Percentiles rank a stretch among this genome's conserved stretches.
Evolutionary conservation across 2,797 vertebrate genomes (phyloP).

Genomic region (Eulemur coronatus): DNA sequence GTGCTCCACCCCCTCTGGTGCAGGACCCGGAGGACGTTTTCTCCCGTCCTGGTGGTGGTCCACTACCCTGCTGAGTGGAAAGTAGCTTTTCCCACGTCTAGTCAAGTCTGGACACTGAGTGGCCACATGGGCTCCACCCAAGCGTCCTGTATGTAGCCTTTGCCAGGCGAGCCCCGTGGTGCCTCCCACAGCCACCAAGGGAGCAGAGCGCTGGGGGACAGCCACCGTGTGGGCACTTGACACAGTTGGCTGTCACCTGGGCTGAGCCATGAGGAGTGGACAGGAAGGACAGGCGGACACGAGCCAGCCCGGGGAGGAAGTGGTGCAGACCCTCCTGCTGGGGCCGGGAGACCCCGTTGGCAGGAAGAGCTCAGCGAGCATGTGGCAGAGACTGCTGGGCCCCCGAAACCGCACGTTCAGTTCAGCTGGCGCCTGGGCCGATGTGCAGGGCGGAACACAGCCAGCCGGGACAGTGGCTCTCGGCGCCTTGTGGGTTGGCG

Average conservation of each 20-base stretch:
- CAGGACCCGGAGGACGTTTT: background rate
- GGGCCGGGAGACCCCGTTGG: background rate
- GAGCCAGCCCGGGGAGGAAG: background rate
- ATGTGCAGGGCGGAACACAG: background rate
- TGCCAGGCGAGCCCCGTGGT: rapidly evolving
- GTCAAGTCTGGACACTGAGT: background rate
- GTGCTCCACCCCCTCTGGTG: background rate
- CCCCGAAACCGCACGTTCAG: no score
- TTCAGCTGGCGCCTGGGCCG: background rate
- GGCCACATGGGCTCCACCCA: no score
- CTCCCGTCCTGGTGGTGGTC: background rate
- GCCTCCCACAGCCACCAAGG: no score
- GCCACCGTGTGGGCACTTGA: background rate
- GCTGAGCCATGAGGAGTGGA: background rate
- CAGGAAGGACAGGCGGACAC: background rate
- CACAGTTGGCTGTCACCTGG: background rate
- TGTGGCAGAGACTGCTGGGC: no score
- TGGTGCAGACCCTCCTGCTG: background rate
- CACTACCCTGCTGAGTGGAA: background rate
- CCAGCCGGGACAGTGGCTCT: background rate
- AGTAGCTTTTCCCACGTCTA: background rate
- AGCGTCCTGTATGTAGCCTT: background rate
- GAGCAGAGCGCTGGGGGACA: background rate
- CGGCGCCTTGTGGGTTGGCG: background rate
- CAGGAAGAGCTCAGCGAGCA: background rate